Percentiles rank a stretch among this genome's conserved stretches.
phyloP scores from a whole-genome alignment of 2,888 invertebrate genomes.

The Camptogramma bilineatum region DNA sequence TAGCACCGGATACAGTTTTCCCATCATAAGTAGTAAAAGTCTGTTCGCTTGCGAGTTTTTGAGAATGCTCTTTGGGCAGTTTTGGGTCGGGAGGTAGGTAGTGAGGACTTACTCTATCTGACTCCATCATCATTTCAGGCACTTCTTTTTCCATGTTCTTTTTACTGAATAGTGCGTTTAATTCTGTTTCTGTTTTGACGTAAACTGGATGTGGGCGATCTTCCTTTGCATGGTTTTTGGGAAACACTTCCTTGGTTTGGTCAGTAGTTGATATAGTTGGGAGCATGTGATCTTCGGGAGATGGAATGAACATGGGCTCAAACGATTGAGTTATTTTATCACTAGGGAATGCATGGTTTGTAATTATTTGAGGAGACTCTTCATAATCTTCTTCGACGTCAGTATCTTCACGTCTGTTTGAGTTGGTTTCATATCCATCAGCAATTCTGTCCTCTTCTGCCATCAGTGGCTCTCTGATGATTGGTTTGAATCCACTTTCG shows the following conservation, averaged over 20 bases:
- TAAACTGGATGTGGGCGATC: conserved; percentile 81
- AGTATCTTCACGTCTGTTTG: conserved; percentile 83
- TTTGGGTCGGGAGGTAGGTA: conserved; percentile 90
- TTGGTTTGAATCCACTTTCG: conserved; percentile 94
- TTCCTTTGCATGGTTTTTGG: conserved; percentile 77
- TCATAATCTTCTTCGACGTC: conserved; percentile 78
- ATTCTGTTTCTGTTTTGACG: conserved; percentile 68
- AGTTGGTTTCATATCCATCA: conserved; percentile 55
- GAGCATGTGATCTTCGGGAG: conserved; percentile 88
- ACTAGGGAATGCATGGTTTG: conserved; percentile 72
- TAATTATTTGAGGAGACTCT: conserved; percentile 70
- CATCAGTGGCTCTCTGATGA: conserved; percentile 85
- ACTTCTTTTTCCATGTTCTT: conserved; percentile 76
- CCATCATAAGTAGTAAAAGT: conserved; percentile 91
- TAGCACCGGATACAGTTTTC: conserved; percentile 88
- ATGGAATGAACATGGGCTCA: conserved; percentile 93
- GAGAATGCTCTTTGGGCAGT: conserved; percentile 74
- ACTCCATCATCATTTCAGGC: conserved; percentile 88
- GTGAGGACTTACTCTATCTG: conserved; percentile 89
- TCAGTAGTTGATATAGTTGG: conserved; percentile 65
- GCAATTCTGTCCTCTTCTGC: conserved; percentile 83
- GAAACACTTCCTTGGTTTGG: conserved; percentile 75
- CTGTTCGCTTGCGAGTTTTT: conserved; percentile 68
- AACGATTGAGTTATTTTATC: conserved; percentile 87
- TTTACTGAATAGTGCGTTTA: conserved; percentile 69